phyloP scores from a whole-genome alignment of 2,797 vertebrate genomes.

The Megalops cyprinoides region DNA sequence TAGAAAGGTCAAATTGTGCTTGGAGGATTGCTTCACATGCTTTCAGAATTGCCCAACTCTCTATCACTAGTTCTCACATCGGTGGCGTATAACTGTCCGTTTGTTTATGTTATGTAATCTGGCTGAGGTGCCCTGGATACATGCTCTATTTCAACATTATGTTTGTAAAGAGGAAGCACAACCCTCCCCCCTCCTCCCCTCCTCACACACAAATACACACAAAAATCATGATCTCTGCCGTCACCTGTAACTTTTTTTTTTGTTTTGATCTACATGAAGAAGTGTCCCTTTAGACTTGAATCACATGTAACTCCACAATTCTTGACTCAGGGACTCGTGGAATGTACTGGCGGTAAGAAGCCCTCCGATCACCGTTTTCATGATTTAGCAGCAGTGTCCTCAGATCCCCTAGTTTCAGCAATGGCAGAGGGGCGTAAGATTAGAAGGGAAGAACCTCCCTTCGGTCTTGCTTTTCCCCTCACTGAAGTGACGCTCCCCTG shows the following conservation, averaged over 20 bases:
- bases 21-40: not conserved
- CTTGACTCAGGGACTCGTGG: not conserved
- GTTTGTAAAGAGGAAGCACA: not conserved
- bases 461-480: not conserved
- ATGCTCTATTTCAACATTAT: not conserved
- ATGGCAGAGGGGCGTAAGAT: not conserved
- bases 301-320: not conserved
- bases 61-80: not conserved
- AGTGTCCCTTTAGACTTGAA: not conserved
- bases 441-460: not conserved
- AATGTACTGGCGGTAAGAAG: not conserved
- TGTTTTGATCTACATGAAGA: not conserved
- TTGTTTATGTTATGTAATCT: not conserved
- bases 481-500: constrained; percentile 8
- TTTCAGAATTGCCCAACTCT: not conserved
- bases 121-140: not conserved
- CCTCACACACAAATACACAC: not conserved
- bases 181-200: not conserved
- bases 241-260: no score
- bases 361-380: not conserved
- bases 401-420: not conserved
- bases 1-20: not conserved
- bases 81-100: no score
- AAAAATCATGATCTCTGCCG: no score
- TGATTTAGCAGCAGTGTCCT: not conserved